Evolutionary conservation across 2,113 vertebrate species (phyloP), one percentile per base, ranked within the genome.

Genomic region (Dendropsophus ebraccatus): DNA sequence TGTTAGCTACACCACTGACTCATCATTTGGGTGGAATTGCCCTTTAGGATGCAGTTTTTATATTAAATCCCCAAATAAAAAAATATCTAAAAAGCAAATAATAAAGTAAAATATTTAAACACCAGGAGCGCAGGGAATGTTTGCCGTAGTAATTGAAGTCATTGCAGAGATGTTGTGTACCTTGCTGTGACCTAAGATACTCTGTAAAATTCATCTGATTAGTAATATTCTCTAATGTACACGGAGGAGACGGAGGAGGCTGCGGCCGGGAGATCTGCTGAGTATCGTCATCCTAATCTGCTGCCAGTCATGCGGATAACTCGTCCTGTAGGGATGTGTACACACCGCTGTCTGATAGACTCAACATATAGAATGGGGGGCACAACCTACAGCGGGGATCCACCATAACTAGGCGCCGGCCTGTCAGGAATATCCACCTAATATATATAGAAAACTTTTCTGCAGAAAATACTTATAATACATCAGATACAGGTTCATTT

Each of bases 281-380:
- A 70, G 2, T 17, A 7, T 47, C 47, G 52, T 30, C 41, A n/a
- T 28, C 41, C 47, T 52, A 28, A 76, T 76, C 47, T 76, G 41
- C 73, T 76, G 45, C 25, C 73, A 76, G 73, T 49, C n/a, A 76
- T 76, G 73, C 73, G 30, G 73, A 76, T 76, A 50, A 50, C 45
- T 76, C 14, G 7, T n/a, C n/a, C n/a, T n/a, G n/a, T 75, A 35
- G 65, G 35, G 32, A 70, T 41, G 67, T 37, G 30, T 35, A 69
- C 6, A 19, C 45, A 47, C n/a, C 49, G 37, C n/a, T 8, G 1
- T 49, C 72, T 49, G 10, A 11, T n/a, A n/a, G 12, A 8, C 72
- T 69, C 47, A 4, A 73, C 25, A 11, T 47, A 74, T 25, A 7
- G 47, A 74, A 74, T 45, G 37, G 25, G n/a, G 69, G 69, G 69